Evolutionary conservation across 2,888 invertebrate species (phyloP), one percentile per base, ranked within the genome.

Genomic region (Nemoura dubitans): DNA sequence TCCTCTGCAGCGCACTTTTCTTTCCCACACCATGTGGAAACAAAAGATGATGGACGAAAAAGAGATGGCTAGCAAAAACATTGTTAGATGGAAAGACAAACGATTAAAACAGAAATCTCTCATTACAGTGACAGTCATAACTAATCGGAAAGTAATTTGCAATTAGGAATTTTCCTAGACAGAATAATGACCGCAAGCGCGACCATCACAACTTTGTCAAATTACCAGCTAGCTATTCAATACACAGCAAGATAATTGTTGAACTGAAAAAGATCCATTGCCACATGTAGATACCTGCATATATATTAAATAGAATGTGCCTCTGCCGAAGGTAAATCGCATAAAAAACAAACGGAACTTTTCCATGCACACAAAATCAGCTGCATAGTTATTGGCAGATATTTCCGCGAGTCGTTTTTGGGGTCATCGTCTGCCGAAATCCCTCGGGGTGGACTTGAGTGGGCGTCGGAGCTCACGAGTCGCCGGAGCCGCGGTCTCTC

Each of bases 71-170:
- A 84, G 27, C 30, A 76, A 84, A 84, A 76, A 76, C 16, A 84
- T 28, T 27, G 5, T 59, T 26, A 3, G n/a, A 25, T 42, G 30
- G n/a, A 76, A 26, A 78, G 28, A 78, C 78, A 78, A 81, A 29
- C 81, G 81, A 81, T 81, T 30, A 81, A 81, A 59, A 59, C 59
- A 59, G 59, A 59, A 36, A 30, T 81, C 26, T 78, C 26, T 78
- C 25, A 78, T 78, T 78, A 78, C 3, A 81, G 10, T 59, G 84
- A 84, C 84, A 59, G 59, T 59, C 84, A 84, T 84, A 27, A 76
- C 84, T 84, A 84, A 84, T 84, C 84, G 27, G 28, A 84, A 59
- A 84, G 59, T 84, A 84, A 84, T 59, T n/a, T 76, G 84, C 29
- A 84, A 84, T 83, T 83, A 83, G 7, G 25, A 42, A 42, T 81